phyloP scores from a whole-genome alignment of 2,888 invertebrate genomes.

The Drosophila nigricruria region DNA sequence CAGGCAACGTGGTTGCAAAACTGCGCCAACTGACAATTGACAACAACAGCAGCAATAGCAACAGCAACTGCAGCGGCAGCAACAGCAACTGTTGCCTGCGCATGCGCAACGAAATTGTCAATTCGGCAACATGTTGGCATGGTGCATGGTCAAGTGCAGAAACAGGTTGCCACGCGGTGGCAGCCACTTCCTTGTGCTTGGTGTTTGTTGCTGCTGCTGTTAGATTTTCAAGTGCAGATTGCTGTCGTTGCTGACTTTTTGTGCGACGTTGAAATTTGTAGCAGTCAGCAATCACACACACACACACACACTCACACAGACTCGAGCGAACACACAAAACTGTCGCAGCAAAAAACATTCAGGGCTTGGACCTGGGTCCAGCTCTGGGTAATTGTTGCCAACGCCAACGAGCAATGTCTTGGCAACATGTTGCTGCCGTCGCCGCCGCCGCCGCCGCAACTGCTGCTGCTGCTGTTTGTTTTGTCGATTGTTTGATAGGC shows the following conservation, averaged over 20 bases:
- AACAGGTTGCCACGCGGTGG: conserved; percentile 70
- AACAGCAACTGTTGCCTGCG: conserved; percentile 53
- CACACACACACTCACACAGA: conserved; percentile 34
- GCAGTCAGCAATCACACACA: conserved; percentile 71
- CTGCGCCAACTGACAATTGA: conserved; percentile 70
- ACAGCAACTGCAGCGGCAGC: conserved; percentile 30
- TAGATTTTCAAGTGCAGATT: conserved; percentile 72
- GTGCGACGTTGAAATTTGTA: conserved; percentile 78
- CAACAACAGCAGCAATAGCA: conserved; percentile 59
- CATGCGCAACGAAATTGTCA: conserved; percentile 73
- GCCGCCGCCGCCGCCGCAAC: conserved; percentile 26
- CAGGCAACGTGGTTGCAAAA: conserved; percentile 55
- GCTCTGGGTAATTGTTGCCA: conserved; percentile 70
- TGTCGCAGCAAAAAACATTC: conserved; percentile 49
- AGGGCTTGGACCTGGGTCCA: conserved; percentile 21
- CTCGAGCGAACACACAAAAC: conserved; percentile 32
- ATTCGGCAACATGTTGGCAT: conserved; percentile 82
- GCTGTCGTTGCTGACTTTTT: conserved; percentile 62
- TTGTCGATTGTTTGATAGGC: conserved; percentile 82
- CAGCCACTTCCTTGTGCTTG: conserved; percentile 69
- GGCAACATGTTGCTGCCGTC: conserved; percentile 57
- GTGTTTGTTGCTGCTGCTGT: conserved; percentile 57
- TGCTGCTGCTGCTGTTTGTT: conserved; percentile 51
- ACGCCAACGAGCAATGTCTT: conserved; percentile 61
- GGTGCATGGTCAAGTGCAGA: conserved; percentile 82